Base-by-base conservation (phyloP, 2,888 invertebrate species). In the Branchipolynoe longqiensis region DNA sequence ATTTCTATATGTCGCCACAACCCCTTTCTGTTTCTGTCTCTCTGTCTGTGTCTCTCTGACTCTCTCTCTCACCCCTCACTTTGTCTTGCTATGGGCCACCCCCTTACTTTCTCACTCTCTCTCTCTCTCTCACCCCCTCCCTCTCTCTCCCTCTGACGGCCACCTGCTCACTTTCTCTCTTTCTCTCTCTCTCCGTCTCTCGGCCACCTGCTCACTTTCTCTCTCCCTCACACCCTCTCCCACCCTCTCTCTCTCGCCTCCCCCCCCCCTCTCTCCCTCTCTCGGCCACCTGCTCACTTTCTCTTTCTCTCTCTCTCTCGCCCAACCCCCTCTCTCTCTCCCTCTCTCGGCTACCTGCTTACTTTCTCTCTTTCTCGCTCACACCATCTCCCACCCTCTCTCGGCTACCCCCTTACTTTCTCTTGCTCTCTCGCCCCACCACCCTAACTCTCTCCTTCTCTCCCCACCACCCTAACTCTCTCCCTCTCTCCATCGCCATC, bases 361-460 rank as follows among this genome's bases (percentile, higher is more conserved):
- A 22, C 62, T 28, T n/a, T 62, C 62, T 62, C n/a, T 62, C 62
- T 62, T 25, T 62, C 62, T 28, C 62, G 62, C 62, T 62, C 62
- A 22, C 12, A 22, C 31, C n/a, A 25, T 28, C n/a, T 28, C 62
- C 31, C 62, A 14, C 62, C n/a, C 25, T 62, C 6, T 62, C 62
- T 62, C n/a, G 14, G 14, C 62, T 28, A 28, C 62, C 62, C 62
- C 62, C 62, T 62, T 8, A 28, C 62, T 62, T 25, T 62, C 12
- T 62, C 6, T 6, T 62, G 14, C 62, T 62, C 62, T 62, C 62
- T 28, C 6, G 8, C 12, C 25, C 62, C 25, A 62, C 8, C 8
- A 22, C 62, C 6, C 62, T n/a, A 8, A 62, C 62, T 62, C 31
- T 62, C 62, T 62, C n/a, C 62, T 25, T 25, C 62, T 62, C 62